Percentiles rank a stretch among this genome's conserved stretches.
phyloP scores from a whole-genome alignment of 2,797 vertebrate species.

The Delichon dasypus region DNA sequence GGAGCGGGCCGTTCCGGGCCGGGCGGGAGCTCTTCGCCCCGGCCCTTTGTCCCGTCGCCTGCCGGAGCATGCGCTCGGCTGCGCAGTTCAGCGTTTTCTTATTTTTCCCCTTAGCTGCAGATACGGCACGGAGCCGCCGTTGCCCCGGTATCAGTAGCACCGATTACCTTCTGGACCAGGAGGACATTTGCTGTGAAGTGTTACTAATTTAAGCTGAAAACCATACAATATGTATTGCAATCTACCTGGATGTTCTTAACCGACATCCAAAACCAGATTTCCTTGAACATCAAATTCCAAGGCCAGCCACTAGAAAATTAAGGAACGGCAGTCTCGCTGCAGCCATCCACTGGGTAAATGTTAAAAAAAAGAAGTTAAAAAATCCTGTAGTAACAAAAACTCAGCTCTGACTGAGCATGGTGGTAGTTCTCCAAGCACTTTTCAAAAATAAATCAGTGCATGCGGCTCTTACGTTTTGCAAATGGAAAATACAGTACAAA shows the following conservation, averaged over 20 bases:
- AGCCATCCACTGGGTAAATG: neutral
- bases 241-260: neutral
- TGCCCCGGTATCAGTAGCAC: fast-evolving
- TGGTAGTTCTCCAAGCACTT: neutral
- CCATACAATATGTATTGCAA: no score
- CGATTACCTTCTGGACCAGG: neutral
- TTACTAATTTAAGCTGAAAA: neutral
- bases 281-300: neutral
- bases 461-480: neutral
- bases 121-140: neutral
- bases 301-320: neutral
- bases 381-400: neutral
- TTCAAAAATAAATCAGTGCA: neutral
- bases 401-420: neutral
- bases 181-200: neutral
- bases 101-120: neutral
- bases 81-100: fast-evolving
- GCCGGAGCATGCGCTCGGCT: neutral
- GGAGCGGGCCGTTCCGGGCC: neutral
- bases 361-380: neutral
- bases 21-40: no score
- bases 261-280: neutral
- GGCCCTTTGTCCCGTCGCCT: neutral
- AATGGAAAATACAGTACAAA: neutral
- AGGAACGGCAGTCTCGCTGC: neutral